phyloP scores from a whole-genome alignment of 35 echinoderm and acorn worm genomes.

The Amphiura filiformis region DNA sequence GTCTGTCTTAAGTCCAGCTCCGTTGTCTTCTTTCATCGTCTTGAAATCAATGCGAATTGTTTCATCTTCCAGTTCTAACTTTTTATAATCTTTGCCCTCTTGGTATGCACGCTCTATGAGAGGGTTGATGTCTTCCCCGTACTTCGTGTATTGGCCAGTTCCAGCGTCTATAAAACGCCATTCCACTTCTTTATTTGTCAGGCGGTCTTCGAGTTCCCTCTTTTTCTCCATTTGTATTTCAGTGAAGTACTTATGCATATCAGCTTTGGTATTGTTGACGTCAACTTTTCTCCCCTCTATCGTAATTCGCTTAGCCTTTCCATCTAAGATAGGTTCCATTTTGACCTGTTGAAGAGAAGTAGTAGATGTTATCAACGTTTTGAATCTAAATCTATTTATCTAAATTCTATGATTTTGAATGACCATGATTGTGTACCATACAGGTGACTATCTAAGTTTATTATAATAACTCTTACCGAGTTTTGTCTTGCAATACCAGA shows the following conservation, averaged over 20 bases:
- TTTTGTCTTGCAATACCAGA: too few species aligned
- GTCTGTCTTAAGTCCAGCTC: neutral
- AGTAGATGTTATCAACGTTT: too few species aligned
- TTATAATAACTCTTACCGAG: too few species aligned
- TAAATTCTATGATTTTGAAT: too few species aligned
- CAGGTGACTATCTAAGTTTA: too few species aligned
- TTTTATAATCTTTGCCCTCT: neutral
- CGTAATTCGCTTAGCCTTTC: neutral
- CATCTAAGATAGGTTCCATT: neutral
- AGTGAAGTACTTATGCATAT: neutral
- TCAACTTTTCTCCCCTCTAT: neutral
- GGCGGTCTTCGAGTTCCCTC: neutral
- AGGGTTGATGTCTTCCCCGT: neutral
- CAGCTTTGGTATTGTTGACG: neutral
- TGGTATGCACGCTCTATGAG: constrained; percentile 19
- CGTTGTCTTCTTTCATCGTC: neutral
- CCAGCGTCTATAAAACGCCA: neutral
- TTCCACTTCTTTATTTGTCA: constrained; percentile 1
- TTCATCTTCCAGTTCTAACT: constrained; percentile 14
- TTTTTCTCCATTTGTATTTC: neutral
- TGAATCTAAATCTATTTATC: too few species aligned
- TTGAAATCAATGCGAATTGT: neutral
- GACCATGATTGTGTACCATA: too few species aligned
- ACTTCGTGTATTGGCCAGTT: neutral
- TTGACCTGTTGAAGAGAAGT: too few species aligned